These are phyloP conservation scores for Grammomys surdaster DNA, from an alignment of 2,113 vertebrate genomes.

Conservation along the genomic window DNA sequence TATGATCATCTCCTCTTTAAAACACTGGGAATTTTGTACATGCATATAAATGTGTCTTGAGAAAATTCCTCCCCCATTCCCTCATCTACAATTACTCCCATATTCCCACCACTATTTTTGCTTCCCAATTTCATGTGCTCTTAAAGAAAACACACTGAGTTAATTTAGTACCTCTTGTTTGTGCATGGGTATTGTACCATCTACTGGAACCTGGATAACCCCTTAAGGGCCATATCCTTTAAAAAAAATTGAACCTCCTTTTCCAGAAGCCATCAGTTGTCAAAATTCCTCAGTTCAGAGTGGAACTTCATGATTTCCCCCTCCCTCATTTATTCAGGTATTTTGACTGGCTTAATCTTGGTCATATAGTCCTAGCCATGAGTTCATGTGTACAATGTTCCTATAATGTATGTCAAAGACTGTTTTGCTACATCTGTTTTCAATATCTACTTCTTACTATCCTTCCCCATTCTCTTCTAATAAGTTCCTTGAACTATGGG, in stretches of 20 bases:
- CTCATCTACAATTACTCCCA: neutral
- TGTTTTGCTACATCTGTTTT: neutral
- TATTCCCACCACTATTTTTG: neutral
- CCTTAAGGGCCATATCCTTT: neutral
- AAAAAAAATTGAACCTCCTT: neutral
- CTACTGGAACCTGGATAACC: neutral
- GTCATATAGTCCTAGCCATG: neutral
- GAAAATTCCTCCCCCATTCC: neutral
- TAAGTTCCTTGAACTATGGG: neutral
- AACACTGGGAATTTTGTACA: neutral
- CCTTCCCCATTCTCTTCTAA: neutral
- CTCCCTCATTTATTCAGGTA: neutral
- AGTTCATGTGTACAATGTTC: neutral
- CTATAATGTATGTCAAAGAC: neutral
- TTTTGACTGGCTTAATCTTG: neutral
- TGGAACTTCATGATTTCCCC: neutral
- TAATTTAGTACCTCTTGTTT: too few relatives aligned
- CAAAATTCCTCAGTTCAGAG: neutral
- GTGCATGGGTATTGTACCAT: neutral
- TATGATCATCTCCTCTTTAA: neutral
- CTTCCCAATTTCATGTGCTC: too few relatives aligned
- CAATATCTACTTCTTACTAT: neutral
- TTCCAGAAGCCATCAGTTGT: neutral
- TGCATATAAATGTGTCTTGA: neutral
- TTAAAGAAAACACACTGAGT: neutral